These are phyloP conservation scores for Solenodon paradoxus DNA, from an alignment of 2,113 vertebrate species.

Conservation along the genomic window DNA sequence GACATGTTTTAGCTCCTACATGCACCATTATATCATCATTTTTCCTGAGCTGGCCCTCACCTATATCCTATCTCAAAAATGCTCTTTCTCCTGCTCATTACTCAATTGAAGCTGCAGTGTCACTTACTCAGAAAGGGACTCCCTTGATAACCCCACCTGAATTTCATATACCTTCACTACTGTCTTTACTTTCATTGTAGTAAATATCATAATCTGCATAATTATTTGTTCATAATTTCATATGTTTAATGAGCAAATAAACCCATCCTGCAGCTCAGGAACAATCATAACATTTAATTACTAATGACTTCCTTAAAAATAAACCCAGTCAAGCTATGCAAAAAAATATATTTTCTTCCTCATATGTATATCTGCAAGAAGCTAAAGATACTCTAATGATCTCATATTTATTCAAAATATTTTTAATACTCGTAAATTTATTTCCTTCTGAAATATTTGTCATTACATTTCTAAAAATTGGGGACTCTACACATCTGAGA, in stretches of 20 bases:
- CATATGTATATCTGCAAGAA: background rate
- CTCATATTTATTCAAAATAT: background rate
- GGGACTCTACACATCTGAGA: background rate
- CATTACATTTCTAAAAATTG: background rate
- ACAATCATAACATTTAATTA: background rate
- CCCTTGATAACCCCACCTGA: background rate
- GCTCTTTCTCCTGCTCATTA: background rate
- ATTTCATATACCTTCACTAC: background rate
- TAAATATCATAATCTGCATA: background rate
- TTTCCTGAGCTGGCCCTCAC: background rate
- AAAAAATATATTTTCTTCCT: background rate
- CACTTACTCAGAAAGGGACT: background rate
- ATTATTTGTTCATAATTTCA: background rate
- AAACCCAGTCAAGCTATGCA: background rate
- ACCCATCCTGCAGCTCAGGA: background rate
- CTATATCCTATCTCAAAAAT: background rate
- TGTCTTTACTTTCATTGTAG: background rate
- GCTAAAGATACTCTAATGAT: background rate
- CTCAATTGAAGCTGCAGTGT: background rate
- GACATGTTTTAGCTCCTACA: no score
- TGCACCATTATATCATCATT: no score
- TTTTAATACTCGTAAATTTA: background rate
- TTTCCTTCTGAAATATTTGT: constrained; percentile 18
- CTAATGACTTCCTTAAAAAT: background rate
- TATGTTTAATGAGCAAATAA: background rate